Evolutionary conservation across 2,888 invertebrate genomes (phyloP).

Genomic region (Polydrusus pterygomalis): DNA sequence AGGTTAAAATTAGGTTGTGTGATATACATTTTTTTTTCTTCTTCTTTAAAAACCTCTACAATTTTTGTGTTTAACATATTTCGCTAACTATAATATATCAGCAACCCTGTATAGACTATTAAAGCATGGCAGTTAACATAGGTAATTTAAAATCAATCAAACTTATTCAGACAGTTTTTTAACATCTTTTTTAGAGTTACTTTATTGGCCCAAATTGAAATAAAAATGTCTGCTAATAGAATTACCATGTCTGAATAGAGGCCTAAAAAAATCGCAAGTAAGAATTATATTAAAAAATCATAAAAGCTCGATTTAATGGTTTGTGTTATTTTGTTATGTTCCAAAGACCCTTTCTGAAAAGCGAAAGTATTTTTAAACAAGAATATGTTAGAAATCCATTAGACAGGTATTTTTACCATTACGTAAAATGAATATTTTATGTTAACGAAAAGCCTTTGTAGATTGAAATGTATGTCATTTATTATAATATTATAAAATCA

Average conservation of each 20-base stretch:
- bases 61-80: too few species aligned
- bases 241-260: background rate
- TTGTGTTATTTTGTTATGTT: background rate
- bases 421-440: background rate
- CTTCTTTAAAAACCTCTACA: too few species aligned
- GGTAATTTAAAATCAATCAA: background rate
- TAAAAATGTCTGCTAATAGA: conserved; percentile 1
- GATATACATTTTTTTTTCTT: too few species aligned
- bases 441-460: too few species aligned
- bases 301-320: background rate
- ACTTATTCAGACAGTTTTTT: background rate
- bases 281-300: background rate
- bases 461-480: too few species aligned
- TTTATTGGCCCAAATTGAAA: background rate
- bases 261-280: background rate
- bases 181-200: background rate
- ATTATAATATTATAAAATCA: too few species aligned
- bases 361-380: background rate
- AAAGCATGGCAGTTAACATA: background rate
- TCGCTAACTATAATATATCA: too few species aligned
- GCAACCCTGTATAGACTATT: background rate
- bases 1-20: too few species aligned
- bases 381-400: background rate
- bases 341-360: background rate
- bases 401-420: background rate